phyloP scores from a whole-genome alignment of 2,888 invertebrate species.

The Callyntrura guangdongensis region DNA sequence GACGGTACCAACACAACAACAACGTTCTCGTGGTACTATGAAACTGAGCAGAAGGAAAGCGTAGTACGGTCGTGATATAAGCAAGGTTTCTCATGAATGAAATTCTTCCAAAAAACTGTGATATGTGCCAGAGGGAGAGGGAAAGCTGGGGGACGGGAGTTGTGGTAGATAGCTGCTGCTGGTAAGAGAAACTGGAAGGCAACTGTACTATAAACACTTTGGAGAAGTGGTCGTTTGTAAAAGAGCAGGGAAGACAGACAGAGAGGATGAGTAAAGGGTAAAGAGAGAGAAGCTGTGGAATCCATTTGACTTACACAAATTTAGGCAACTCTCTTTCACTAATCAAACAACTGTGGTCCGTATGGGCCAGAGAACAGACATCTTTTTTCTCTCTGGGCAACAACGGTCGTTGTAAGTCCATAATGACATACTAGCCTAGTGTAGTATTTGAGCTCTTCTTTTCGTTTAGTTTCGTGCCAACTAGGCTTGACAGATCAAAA shows the following conservation, averaged over 20 bases:
- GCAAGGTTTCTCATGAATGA: slow-evolving; percentile 58
- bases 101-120: slow-evolving; percentile 45
- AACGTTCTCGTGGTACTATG: slow-evolving; percentile 24
- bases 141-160: background rate
- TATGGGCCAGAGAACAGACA: slow-evolving; percentile 32
- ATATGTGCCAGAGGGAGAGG: background rate
- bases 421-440: background rate
- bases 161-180: background rate
- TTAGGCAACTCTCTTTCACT: slow-evolving; percentile 38
- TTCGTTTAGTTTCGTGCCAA: slow-evolving; percentile 13
- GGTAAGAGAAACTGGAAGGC: background rate
- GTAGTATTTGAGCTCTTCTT: slow-evolving; percentile 2
- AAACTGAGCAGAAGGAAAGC: slow-evolving; percentile 45
- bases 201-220: slow-evolving; percentile 7
- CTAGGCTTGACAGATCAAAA: slow-evolving; percentile 64
- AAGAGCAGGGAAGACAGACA: background rate
- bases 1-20: slow-evolving; percentile 9
- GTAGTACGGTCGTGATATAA: slow-evolving; percentile 16
- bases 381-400: background rate
- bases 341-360: slow-evolving; percentile 60
- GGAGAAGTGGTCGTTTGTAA: slow-evolving; percentile 9
- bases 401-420: background rate
- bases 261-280: background rate
- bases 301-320: slow-evolving; percentile 50
- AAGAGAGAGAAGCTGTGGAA: background rate